These are phyloP conservation scores for Heliconius eleuchia DNA, from an alignment of 1,140 invertebrate genomes.

Conservation along the genomic window DNA sequence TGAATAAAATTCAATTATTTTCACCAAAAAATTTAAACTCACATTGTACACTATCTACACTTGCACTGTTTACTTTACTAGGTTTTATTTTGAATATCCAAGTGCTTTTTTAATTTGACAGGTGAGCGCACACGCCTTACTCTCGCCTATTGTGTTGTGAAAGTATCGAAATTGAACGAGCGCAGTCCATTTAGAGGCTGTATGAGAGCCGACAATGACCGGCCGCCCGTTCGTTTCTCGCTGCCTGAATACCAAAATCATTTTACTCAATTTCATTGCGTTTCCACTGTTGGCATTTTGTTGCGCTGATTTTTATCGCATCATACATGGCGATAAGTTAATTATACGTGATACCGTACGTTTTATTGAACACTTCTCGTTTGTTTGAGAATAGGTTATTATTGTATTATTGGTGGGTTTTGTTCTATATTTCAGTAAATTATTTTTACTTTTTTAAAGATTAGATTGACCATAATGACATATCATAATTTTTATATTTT, in stretches of 20 bases:
- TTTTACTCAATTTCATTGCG: constrained; percentile 73
- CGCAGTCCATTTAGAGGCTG: constrained; percentile 72
- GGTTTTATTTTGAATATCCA: constrained; percentile 74
- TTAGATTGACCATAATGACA: too few species aligned
- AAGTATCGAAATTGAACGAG: constrained; percentile 78
- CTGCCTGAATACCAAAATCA: constrained; percentile 71
- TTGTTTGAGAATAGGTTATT: constrained; percentile 28
- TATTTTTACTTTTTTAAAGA: background rate
- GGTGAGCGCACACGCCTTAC: constrained; percentile 77
- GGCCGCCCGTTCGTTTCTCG: constrained; percentile 64
- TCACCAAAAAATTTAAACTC: constrained; percentile 43
- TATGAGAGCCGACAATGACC: constrained; percentile 69
- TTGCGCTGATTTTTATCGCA: constrained; percentile 56
- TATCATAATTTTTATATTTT: too few species aligned
- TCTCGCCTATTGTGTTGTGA: constrained; percentile 74
- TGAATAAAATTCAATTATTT: constrained; percentile 48
- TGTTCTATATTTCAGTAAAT: constrained; percentile 12
- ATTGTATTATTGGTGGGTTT: constrained; percentile 33
- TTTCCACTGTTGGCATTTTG: constrained; percentile 55
- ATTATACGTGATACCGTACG: constrained; percentile 57
- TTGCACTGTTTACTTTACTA: constrained; percentile 47
- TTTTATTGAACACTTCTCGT: constrained; percentile 45
- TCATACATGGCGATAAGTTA: constrained; percentile 58
- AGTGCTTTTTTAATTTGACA: constrained; percentile 80
- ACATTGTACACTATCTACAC: constrained; percentile 37